phyloP scores from a whole-genome alignment of 2,797 vertebrate genomes.

The Eutrigla gurnardus region DNA sequence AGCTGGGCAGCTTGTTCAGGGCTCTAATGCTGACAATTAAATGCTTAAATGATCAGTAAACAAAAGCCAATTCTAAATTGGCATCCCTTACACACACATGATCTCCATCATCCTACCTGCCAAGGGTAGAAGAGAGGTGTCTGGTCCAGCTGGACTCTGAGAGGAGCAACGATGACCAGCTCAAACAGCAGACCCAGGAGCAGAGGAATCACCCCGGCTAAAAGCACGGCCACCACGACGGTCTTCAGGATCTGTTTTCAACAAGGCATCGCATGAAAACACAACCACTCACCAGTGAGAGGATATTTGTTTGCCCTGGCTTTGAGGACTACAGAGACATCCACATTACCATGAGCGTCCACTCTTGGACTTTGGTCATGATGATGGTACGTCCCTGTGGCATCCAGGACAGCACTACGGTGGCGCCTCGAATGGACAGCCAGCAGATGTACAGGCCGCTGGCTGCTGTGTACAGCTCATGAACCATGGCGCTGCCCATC shows the following conservation, averaged over 20 bases:
- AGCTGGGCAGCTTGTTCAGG: too few species aligned
- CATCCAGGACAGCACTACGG: constrained; percentile 95
- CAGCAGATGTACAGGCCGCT: constrained; percentile 97
- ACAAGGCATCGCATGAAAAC: constrained; percentile 2
- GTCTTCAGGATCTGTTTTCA: constrained; percentile 92
- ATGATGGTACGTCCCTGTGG: constrained; percentile 94
- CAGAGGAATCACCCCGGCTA: constrained; percentile 94
- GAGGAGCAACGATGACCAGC: constrained; percentile 93
- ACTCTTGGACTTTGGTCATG: constrained; percentile 94
- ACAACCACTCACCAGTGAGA: background rate
- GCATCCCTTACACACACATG: background rate
- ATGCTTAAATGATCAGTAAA: too few species aligned
- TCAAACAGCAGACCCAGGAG: constrained; percentile 95
- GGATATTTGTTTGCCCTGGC: too few species aligned
- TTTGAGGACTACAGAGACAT: background rate
- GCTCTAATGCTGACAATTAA: too few species aligned
- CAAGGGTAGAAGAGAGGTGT: constrained; percentile 97
- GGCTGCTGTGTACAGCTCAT: constrained; percentile 97
- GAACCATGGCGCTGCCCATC: constrained; percentile 95
- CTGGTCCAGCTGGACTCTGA: constrained; percentile 95
- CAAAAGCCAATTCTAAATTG: too few species aligned
- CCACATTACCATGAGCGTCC: constrained; percentile 91
- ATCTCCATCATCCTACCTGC: constrained; percentile 85
- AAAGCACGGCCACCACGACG: constrained; percentile 89
- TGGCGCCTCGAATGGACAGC: constrained; percentile 92